Evolutionary conservation across 2,888 invertebrate species (phyloP).

Genomic region (Sylvicola cinctus): DNA sequence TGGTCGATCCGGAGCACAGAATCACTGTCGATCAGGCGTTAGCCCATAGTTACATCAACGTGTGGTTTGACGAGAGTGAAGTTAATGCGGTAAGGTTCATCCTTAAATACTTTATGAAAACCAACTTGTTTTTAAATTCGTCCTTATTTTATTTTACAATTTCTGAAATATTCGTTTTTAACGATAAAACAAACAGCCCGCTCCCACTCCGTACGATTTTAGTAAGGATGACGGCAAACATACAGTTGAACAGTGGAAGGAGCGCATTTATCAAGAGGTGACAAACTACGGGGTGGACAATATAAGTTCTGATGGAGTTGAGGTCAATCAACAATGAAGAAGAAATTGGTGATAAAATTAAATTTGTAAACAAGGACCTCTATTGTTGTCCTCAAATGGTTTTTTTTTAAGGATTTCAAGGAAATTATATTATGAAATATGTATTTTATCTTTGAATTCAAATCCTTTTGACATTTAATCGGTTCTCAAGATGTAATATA

Average conservation of each 20-base stretch:
- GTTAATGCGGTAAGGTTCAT: slow-evolving; percentile 96
- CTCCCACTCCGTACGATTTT: slow-evolving; percentile 94
- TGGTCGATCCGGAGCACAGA: slow-evolving; percentile 93
- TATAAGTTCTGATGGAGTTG: slow-evolving; percentile 10
- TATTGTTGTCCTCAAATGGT: no score
- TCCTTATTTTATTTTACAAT: no score
- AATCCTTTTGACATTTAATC: no score
- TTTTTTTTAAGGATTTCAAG: no score
- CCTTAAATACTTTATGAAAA: no score
- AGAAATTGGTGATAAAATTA: background rate
- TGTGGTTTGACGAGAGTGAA: slow-evolving; percentile 99
- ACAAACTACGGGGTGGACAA: slow-evolving; percentile 73
- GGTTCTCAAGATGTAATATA: no score
- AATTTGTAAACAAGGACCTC: no score
- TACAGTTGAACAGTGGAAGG: slow-evolving; percentile 99
- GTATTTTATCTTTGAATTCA: no score
- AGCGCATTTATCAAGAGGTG: slow-evolving; percentile 94
- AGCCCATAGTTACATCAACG: slow-evolving; percentile 96
- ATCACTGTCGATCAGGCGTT: slow-evolving; percentile 98
- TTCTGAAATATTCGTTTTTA: no score
- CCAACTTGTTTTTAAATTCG: no score
- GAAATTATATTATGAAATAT: no score
- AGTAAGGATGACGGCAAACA: slow-evolving; percentile 97
- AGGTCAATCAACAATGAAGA: slow-evolving; percentile 16
- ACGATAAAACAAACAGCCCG: slow-evolving; percentile 76